Evolutionary conservation across 2,113 vertebrate genomes (phyloP).

Genomic region (Malurus melanocephalus): DNA sequence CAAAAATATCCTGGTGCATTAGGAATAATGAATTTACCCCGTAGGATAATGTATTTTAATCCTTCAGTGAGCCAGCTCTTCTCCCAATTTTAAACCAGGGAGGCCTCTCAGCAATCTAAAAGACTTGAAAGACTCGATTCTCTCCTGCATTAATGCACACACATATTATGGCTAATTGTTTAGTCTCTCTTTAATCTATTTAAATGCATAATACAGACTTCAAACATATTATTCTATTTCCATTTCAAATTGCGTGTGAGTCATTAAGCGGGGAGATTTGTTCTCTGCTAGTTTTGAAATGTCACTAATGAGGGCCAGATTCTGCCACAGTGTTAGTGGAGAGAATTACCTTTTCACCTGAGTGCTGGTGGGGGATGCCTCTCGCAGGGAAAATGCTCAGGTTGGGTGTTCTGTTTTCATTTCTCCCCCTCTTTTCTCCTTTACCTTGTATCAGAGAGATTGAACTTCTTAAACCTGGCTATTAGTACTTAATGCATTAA

Average conservation of each 20-base stretch:
- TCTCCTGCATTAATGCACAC: constrained; percentile 36
- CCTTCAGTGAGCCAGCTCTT: neutral
- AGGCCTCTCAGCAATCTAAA: constrained; percentile 10
- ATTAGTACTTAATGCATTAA: neutral
- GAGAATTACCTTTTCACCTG: neutral
- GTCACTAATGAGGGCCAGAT: neutral
- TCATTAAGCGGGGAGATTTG: constrained; percentile 13
- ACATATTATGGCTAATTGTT: constrained; percentile 40
- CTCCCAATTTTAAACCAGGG: neutral
- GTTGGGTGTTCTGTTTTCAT: neutral
- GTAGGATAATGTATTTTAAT: constrained; percentile 25
- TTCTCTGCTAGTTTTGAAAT: constrained; percentile 9
- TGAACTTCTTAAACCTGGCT: neutral
- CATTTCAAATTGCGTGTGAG: constrained; percentile 38
- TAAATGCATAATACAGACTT: constrained; percentile 30
- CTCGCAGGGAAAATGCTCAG: neutral
- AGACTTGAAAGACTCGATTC: constrained; percentile 41
- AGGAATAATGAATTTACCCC: constrained; percentile 24
- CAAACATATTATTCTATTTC: constrained; percentile 36
- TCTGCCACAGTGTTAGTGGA: neutral
- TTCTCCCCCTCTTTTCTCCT: neutral
- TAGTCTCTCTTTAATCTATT: constrained; percentile 52
- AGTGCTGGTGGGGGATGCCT: neutral
- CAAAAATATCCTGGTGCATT: constrained; percentile 14
- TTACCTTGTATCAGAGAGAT: neutral